Percentiles rank a stretch among this genome's conserved stretches.
phyloP scores from a whole-genome alignment of 2,888 invertebrate genomes.

The Dryadula phaetusa region DNA sequence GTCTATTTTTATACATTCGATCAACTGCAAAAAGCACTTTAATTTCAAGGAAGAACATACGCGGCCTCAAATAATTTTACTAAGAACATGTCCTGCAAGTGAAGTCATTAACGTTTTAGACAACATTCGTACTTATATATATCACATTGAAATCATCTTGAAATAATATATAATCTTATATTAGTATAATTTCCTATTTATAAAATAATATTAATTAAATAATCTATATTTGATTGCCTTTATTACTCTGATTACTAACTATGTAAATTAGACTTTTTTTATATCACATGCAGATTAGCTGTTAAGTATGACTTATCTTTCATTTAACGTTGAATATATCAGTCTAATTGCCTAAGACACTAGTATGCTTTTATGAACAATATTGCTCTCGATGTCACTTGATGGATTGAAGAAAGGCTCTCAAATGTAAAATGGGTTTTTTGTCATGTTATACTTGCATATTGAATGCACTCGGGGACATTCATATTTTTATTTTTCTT shows the following conservation, averaged over 20 bases:
- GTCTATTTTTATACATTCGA: too few relatives aligned
- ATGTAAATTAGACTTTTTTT: constrained; percentile 14
- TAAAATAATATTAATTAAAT: neutral
- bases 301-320: constrained; percentile 24
- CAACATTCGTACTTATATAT: neutral
- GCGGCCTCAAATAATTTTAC: constrained; percentile 10
- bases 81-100: constrained; percentile 20
- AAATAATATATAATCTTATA: neutral
- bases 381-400: neutral
- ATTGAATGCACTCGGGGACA: too few relatives aligned
- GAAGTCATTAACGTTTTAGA: constrained; percentile 9
- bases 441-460: too few relatives aligned
- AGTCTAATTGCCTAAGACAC: neutral
- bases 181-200: neutral
- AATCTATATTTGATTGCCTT: neutral
- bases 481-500: too few relatives aligned
- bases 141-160: too few relatives aligned
- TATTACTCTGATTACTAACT: neutral
- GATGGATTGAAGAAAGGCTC: too few relatives aligned
- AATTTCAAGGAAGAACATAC: constrained; percentile 20
- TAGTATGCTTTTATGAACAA: neutral
- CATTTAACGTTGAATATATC: constrained; percentile 19
- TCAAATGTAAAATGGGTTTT: too few relatives aligned
- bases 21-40: constrained; percentile 29
- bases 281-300: constrained; percentile 28